Base-by-base conservation (phyloP, 2,888 invertebrate species). In the Clanis bilineata region DNA sequence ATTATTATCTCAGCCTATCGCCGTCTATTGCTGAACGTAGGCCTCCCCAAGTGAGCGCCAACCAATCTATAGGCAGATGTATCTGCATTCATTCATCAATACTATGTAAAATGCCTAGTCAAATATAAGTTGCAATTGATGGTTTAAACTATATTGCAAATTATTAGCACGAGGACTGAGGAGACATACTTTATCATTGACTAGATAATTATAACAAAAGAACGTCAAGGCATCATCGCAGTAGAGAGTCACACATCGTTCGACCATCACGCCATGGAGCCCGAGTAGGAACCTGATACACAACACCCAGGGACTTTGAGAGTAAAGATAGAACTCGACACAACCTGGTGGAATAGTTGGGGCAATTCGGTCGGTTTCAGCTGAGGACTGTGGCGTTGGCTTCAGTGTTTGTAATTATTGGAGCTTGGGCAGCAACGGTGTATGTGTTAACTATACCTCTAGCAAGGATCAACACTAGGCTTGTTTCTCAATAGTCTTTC, bases 391-490 rank as follows among this genome's bases (percentile, higher is more conserved):
- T 80, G 15, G 60, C 61, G 3, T 61, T 76, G 21, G 59, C 66
- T 0, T 47, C 64, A 0, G 3, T 79, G 0, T 64, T 70, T 1
- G 70, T 73, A 0, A 51, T 77, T 3, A 73, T 80, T 32, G 58
- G 64, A 0, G 73, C 73, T 0, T 79, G 69, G 56, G 64, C 66
- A 15, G 62, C 68, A 0, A 67, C 58, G 6, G 80, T 80, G 36
- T 80, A 71, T 43, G 65, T 80, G n/a, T 82, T 82, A 41, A 77
- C 80, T 7, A 69, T 77, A 41, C 77, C 80, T 7, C 69, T 77
- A 0, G 75, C 75, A 6, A 70, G 82, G 61, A 80, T 79, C 7
- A 60, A 41, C 43, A 51, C 22, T 12, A 56, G 47, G 56, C 60
- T 21, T 38, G 32, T 23, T 23, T 21, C 12, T 36, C 12, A 2